Evolutionary conservation across 2,888 invertebrate species (phyloP).

Genomic region (Pheosia tremula): DNA sequence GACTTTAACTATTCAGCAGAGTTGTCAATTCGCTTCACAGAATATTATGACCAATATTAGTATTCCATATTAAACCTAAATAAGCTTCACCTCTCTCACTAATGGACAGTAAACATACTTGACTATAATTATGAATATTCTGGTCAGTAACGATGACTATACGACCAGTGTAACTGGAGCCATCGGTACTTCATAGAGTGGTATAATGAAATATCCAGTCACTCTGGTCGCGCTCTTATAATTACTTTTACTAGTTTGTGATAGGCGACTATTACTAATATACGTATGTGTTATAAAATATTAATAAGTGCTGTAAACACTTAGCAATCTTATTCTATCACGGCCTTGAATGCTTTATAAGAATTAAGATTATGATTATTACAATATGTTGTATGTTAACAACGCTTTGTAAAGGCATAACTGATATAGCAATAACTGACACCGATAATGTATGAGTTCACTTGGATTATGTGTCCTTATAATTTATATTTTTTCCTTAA

Average conservation of each 20-base stretch:
- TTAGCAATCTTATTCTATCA: conserved; percentile 71
- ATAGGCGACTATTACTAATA: conserved; percentile 53
- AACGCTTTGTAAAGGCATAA: conserved; percentile 45
- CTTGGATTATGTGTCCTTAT: conserved; percentile 8
- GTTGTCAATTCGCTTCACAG: background rate
- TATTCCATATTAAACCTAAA: conserved; percentile 35
- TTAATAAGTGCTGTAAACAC: conserved; percentile 66
- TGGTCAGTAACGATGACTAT: conserved; percentile 47
- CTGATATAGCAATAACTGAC: conserved; percentile 28
- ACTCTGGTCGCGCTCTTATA: conserved; percentile 41
- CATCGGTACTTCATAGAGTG: conserved; percentile 20
- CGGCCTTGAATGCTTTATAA: conserved; percentile 70
- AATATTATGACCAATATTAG: conserved; percentile 28
- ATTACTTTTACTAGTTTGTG: conserved; percentile 43
- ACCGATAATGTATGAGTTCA: conserved; percentile 17
- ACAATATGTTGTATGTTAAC: conserved; percentile 37
- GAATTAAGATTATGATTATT: conserved; percentile 46
- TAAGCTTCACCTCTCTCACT: conserved; percentile 45
- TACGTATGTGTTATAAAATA: conserved; percentile 61
- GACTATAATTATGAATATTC: conserved; percentile 49
- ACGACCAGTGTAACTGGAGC: conserved; percentile 37
- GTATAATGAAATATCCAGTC: conserved; percentile 31
- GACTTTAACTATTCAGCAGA: background rate
- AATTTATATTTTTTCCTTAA: conserved; percentile 17
- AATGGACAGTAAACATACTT: conserved; percentile 60